phyloP scores from a whole-genome alignment of 1,140 invertebrate genomes.

The Thaumatotibia leucotreta region DNA sequence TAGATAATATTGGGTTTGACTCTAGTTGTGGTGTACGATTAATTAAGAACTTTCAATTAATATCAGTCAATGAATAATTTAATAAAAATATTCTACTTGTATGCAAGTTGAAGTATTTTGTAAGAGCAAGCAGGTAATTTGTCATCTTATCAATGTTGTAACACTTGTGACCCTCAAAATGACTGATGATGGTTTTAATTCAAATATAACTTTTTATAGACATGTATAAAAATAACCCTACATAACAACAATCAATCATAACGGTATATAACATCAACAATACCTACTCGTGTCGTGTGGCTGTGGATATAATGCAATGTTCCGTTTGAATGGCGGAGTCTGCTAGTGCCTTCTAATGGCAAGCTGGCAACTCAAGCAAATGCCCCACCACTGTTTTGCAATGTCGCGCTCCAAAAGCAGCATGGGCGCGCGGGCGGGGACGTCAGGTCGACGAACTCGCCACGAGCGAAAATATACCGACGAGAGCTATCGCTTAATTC shows the following conservation, averaged over 20 bases:
- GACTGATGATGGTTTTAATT: background rate
- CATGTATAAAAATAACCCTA: background rate
- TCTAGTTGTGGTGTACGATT: too few relatives aligned
- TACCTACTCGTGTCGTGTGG: background rate
- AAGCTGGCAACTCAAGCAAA: slow-evolving; percentile 6
- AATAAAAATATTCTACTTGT: too few relatives aligned
- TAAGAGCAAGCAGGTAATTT: too few relatives aligned
- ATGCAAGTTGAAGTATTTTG: too few relatives aligned
- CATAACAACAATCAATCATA: background rate
- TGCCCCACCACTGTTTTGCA: slow-evolving; percentile 47
- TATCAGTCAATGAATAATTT: too few relatives aligned
- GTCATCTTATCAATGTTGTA: too few relatives aligned
- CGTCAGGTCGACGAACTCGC: slow-evolving; percentile 49
- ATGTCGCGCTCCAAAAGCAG: slow-evolving; percentile 65
- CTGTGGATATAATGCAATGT: background rate
- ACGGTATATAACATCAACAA: background rate
- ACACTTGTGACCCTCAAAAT: too few relatives aligned
- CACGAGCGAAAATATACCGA: slow-evolving; percentile 37
- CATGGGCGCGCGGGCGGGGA: slow-evolving; percentile 47
- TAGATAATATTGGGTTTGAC: too few relatives aligned
- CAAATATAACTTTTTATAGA: background rate
- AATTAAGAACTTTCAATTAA: too few relatives aligned
- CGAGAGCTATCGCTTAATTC: slow-evolving; percentile 20
- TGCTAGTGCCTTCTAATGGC: background rate
- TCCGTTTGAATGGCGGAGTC: slow-evolving; percentile 1